A percentile compares a stretch with the other conserved stretches of the same genome.
Evolutionary conservation across 2,113 vertebrate species (phyloP).

Genomic region (Odontophorus gujanensis): DNA sequence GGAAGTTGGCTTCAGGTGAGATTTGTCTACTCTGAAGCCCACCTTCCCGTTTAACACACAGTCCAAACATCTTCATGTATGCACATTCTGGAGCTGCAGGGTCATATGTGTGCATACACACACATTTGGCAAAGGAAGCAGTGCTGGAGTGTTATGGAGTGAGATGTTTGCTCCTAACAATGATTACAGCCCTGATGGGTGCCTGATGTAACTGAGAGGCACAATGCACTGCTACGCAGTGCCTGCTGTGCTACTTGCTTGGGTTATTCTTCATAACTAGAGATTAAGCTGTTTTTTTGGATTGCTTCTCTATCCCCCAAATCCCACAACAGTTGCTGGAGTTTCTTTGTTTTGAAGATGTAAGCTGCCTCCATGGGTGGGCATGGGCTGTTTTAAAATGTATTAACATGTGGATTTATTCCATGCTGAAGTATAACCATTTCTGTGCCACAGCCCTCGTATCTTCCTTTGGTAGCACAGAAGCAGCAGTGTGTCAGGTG

Average conservation of each 20-base stretch:
- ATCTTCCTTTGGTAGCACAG: background rate
- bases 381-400: slow-evolving; percentile 23
- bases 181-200: background rate
- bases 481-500: background rate
- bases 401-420: background rate
- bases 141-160: background rate
- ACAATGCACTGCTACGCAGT: background rate
- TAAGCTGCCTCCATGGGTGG: slow-evolving; percentile 29
- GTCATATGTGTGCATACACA: rapidly evolving
- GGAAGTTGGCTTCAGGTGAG: background rate
- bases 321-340: slow-evolving; percentile 11
- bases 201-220: background rate
- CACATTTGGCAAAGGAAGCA: background rate
- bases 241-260: background rate
- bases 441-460: background rate
- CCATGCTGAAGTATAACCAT: background rate
- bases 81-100: background rate
- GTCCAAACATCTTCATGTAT: background rate
- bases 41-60: background rate
- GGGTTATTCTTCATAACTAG: background rate
- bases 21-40: background rate
- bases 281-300: background rate
- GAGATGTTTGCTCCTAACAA: background rate
- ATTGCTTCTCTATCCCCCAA: background rate
- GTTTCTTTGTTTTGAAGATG: slow-evolving; percentile 19